Conservation (phyloP, 1,140 invertebrate genomes). For the Charaxes varanes region DNA sequence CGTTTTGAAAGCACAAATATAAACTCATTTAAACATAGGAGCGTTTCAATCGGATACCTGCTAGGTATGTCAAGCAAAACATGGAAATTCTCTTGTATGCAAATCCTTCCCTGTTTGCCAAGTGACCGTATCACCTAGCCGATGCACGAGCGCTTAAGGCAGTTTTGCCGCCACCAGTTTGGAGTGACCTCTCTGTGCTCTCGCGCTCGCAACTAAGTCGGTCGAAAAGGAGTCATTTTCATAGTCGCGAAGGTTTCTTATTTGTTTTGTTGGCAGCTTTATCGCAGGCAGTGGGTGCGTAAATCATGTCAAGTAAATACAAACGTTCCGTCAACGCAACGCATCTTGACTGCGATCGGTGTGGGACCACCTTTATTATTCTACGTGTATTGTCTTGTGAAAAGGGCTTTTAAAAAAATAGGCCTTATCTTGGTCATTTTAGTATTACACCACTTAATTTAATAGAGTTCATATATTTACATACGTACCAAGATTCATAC, state of each 20-base stretch:
- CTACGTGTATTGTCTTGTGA: conserved; percentile 9
- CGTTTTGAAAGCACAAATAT: neutral
- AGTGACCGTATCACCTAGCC: conserved; percentile 49
- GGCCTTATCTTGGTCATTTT: too few species aligned
- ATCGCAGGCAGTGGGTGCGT: conserved; percentile 43
- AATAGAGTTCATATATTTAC: too few species aligned
- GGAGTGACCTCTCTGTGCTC: conserved; percentile 24
- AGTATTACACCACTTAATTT: too few species aligned
- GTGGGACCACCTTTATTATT: conserved; percentile 38
- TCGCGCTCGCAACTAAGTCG: conserved; percentile 16
- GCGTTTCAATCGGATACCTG: conserved; percentile 23
- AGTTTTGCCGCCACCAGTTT: conserved; percentile 29
- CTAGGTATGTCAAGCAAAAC: conserved; percentile 27
- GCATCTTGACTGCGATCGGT: conserved; percentile 43
- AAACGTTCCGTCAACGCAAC: conserved; percentile 52
- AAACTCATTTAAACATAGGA: conserved; percentile 5
- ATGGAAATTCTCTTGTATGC: conserved; percentile 39
- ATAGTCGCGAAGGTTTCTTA: conserved; percentile 24
- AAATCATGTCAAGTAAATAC: conserved; percentile 60
- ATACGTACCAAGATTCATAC: too few species aligned
- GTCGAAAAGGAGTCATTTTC: conserved; percentile 17
- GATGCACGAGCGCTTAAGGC: conserved; percentile 55
- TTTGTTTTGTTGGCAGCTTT: conserved; percentile 34
- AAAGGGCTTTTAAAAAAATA: conserved; percentile 4
- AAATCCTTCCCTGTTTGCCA: conserved; percentile 42